Evolutionary conservation across 2,888 invertebrate species (phyloP), one percentile per base, ranked within the genome.

Genomic region (Drosophila prolongata): DNA sequence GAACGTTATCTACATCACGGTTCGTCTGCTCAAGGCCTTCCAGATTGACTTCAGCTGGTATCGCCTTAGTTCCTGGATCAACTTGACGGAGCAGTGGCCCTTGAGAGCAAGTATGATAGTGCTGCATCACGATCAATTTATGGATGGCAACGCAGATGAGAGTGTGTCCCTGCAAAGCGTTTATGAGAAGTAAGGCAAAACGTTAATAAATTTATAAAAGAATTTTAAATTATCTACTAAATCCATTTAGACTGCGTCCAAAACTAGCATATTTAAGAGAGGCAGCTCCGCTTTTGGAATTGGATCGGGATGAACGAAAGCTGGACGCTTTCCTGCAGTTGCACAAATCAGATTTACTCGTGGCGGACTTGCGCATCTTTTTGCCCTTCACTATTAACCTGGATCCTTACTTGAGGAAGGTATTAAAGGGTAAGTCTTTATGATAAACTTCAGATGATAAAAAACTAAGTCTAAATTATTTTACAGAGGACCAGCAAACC

Each of bases 1-100:
- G 97, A 99, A 99, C 92, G 98, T 99, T 66, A 96, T 99, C 60
- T 98, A 98, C 89, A 96, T 99, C 58, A 98, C 98, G 70, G 98
- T 98, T 75, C 96, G 99, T 60, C 94, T 99, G 78, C 94, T 99
- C 80, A 97, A 99, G 94, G 98, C 99, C 90, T 99, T 99, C 94
- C 98, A 98, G 93, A 97, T 99, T 82, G 99, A 99, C 92, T 99
- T 99, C 93, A 98, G 98, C 93, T 99, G 99, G 99, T 98, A 98
- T 93, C 96, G 98, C 85, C 94, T 99, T 83, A 98, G 98, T 72
- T 97, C 98, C 66, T 99, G 99, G 99, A 97, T 99, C 79, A 99
- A 99, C 93, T 95, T 99, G 64, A 98, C 99, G 0, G 99, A 99
- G 91, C 99, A 99, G 92, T 99, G 99, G 99, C 99, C 99, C 0